Evolutionary conservation across 2,113 vertebrate genomes (phyloP).

Genomic region (Nanger granti): DNA sequence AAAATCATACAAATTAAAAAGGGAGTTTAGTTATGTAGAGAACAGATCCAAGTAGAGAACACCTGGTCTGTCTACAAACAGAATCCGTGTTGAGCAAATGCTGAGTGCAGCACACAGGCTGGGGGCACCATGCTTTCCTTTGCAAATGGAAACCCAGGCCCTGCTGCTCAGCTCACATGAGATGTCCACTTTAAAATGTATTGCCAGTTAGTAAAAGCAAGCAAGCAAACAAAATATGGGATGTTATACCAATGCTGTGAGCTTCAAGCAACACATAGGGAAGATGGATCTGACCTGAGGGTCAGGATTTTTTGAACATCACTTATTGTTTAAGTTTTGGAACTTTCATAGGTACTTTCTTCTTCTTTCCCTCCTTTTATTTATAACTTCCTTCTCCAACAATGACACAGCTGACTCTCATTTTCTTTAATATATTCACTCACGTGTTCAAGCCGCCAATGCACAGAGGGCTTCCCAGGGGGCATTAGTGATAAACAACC

Average conservation of each 20-base stretch:
- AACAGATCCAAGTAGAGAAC: neutral
- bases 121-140: neutral
- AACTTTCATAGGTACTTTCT: neutral
- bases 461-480: neutral
- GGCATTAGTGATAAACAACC: neutral
- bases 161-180: neutral
- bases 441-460: neutral
- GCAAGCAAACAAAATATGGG: neutral
- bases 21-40: neutral
- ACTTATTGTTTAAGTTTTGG: neutral
- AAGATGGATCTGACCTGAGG: neutral
- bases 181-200: neutral
- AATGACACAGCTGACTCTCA: neutral
- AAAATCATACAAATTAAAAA: neutral
- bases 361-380: neutral
- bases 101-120: neutral
- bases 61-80: neutral
- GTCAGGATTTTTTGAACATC: neutral
- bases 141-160: neutral
- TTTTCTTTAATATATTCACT: neutral
- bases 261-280: neutral
- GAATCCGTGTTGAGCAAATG: neutral
- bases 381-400: neutral
- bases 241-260: neutral
- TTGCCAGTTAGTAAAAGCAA: neutral